Conservation (phyloP, 2,113 vertebrate species). For the Zingel zingel region DNA sequence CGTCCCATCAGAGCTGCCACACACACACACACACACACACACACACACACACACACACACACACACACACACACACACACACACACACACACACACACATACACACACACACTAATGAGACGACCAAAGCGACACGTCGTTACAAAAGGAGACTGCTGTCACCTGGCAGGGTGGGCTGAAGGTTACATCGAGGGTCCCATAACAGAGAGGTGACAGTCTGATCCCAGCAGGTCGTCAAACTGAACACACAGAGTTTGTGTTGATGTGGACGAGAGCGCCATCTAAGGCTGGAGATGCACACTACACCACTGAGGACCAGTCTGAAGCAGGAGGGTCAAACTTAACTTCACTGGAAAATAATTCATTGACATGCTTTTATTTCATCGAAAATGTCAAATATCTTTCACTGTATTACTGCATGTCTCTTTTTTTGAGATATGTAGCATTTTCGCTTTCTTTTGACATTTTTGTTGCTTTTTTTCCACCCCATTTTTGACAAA, state of each 20-base stretch:
- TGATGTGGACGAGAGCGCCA: conserved; percentile 54
- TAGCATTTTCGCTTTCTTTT: no score
- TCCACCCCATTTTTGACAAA: no score
- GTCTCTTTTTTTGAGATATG: no score
- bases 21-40: conserved; percentile 54
- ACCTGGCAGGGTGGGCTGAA: conserved; percentile 68
- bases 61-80: conserved; percentile 36
- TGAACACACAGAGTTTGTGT: not conserved
- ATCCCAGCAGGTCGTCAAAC: conserved; percentile 39
- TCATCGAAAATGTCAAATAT: no score
- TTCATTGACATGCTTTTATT: no score
- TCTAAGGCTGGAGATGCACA: conserved; percentile 41
- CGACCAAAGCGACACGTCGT: conserved; percentile 33
- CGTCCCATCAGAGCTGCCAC: conserved; percentile 29
- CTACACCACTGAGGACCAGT: not conserved
- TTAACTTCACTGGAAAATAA: no score
- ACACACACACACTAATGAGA: conserved; percentile 31
- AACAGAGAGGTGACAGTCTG: conserved; percentile 47
- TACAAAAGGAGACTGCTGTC: conserved; percentile 58
- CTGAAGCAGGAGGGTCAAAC: no score
- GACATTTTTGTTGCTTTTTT: not conserved
- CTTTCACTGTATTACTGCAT: no score
- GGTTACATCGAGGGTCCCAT: conserved; percentile 45
- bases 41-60: conserved; percentile 55
- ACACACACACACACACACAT: conserved; percentile 40